A percentile compares a stretch with the other conserved stretches of the same genome.
Evolutionary conservation across 1,140 invertebrate species (phyloP).

Genomic region (Neuroterus valhalla): DNA sequence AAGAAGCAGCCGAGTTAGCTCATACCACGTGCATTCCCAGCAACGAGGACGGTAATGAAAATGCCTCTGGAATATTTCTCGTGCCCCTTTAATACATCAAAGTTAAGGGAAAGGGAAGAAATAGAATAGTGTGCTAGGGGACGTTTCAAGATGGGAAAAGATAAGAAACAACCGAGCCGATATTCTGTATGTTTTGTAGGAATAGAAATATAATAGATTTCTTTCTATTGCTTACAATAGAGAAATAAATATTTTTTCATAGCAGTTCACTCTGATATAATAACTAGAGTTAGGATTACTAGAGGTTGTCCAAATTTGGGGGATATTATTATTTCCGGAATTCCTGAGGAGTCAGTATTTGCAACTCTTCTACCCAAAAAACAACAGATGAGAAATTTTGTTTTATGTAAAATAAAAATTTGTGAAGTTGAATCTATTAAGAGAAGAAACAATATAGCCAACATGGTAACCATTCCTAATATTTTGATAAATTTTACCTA

Average conservation of each 20-base stretch:
- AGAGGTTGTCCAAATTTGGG: too few species aligned
- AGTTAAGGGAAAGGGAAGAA: neutral
- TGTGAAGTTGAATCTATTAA: too few species aligned
- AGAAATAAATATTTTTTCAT: neutral
- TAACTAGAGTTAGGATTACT: too few species aligned
- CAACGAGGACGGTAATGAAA: conserved; percentile 45
- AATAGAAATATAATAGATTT: conserved; percentile 19
- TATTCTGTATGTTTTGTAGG: neutral
- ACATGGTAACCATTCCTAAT: too few species aligned
- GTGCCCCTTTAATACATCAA: conserved; percentile 47
- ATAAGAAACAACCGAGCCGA: conserved; percentile 29
- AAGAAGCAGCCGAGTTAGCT: conserved; percentile 25
- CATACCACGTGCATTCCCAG: conserved; percentile 42
- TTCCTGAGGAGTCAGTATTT: too few species aligned
- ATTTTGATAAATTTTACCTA: too few species aligned
- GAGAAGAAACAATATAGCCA: too few species aligned
- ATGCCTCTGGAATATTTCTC: conserved; percentile 49
- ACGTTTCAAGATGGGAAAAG: conserved; percentile 3
- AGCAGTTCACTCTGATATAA: too few species aligned
- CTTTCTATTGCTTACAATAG: neutral
- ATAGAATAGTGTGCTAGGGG: conserved; percentile 30
- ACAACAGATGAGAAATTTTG: too few species aligned
- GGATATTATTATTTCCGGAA: too few species aligned
- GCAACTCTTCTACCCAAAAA: too few species aligned
- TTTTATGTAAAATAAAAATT: too few species aligned